Base-by-base conservation (phyloP, 2,113 vertebrate genomes). In the Cryptomyrus ogoouensis region DNA sequence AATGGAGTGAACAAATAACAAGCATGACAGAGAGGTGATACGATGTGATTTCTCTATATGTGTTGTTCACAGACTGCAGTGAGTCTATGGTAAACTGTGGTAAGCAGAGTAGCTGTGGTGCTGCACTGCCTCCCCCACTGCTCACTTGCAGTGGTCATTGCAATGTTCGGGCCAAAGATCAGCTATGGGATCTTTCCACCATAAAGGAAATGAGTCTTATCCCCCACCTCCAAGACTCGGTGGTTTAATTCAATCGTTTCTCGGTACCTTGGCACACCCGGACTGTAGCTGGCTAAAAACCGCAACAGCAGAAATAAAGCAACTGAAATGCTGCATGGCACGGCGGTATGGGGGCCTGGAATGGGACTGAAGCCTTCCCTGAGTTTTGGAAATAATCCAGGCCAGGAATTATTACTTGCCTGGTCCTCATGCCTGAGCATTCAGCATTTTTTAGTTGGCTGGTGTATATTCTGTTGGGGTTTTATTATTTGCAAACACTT, bases 271-370 rank as follows among this genome's bases (percentile, higher is more conserved):
- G 80, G 83, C 50, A 42, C 44, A 31, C 49, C 2, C 3, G 6
- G n/a, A 21, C 15, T 87, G 27, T 39, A 49, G 27, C 27, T 87
- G 24, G 15, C 85, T 56, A 87, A 56, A 87, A 87, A 39, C 39
- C 21, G 31, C 53, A 87, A 70, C n/a, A n/a, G 58, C 53, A 83
- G 49, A 62, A 85, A 62, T 46, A 90, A 62, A 10, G 24, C 50
- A 87, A 15, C 52, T 86, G 80, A 70, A 90, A 66, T 90, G 58
- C 56, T 42, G n/a, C 52, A 19, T 13, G 5, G 53, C 89, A 87
- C 19, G 66, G 42, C 47, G 17, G 52, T 58, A n/a, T 5, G 39
- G 13, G 58, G 83, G 89, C 46, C 24, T 17, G 47, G 6, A 87
- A 86, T 1, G n/a, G 47, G n/a, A 31, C 2, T 87, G 85, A 31